Percentiles rank a stretch among this genome's conserved stretches.
Conservation (phyloP, 2,797 vertebrate genomes). For the Adelosebastes latens region DNA sequence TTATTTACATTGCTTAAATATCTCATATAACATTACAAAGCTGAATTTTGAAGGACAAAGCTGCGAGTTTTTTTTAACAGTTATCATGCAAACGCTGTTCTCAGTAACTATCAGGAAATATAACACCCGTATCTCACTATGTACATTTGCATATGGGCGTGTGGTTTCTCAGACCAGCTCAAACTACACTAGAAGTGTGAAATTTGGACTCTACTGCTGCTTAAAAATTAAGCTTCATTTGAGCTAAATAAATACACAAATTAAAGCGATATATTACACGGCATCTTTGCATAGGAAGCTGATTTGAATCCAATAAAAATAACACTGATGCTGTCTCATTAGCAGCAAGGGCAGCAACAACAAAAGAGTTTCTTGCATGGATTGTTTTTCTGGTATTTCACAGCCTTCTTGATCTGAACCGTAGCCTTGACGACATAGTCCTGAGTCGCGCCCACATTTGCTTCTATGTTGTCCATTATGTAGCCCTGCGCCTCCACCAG, state of each 20-base stretch:
- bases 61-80: background rate
- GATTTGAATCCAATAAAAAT: background rate
- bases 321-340: conserved; percentile 15
- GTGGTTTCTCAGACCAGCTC: conserved; percentile 36
- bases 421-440: conserved; percentile 88
- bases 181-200: background rate
- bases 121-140: conserved; percentile 25
- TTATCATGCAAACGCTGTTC: background rate
- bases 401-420: conserved; percentile 85
- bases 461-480: conserved; percentile 90
- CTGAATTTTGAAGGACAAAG: background rate
- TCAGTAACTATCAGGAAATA: conserved; percentile 42
- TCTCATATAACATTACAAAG: background rate
- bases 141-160: conserved; percentile 45
- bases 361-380: conserved; percentile 91
- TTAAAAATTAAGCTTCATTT: background rate
- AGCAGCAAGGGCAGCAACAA: conserved; percentile 91
- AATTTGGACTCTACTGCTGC: background rate
- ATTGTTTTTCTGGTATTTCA: conserved; percentile 89
- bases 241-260: conserved; percentile 26
- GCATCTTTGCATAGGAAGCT: background rate
- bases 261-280: background rate
- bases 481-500: conserved; percentile 93
- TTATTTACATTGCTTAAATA: conserved; percentile 37
- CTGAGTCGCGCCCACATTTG: conserved; percentile 86